Base-by-base conservation (phyloP, 2,888 invertebrate genomes). In the Xestobium rufovillosum region DNA sequence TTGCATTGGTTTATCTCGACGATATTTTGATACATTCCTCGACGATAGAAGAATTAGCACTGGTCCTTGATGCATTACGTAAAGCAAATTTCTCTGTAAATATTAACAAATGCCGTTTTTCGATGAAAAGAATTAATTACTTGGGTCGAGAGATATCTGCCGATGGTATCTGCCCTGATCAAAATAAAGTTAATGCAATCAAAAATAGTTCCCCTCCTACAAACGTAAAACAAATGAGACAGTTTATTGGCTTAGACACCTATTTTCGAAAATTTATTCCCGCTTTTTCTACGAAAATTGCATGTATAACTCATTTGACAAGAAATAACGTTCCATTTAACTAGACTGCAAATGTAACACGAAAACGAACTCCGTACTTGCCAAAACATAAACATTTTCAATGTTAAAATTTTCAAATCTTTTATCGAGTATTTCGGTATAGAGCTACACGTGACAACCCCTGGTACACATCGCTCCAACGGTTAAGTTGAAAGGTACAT, bases 401-500 rank as follows among this genome's bases (percentile, higher is more conserved):
- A n/a, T n/a, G n/a, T n/a, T n/a, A n/a, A n/a, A n/a, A n/a, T n/a
- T n/a, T n/a, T n/a, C n/a, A n/a, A 40, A 28, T 11, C 39, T 14
- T 40, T 36, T 36, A 28, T 26, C 10, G 36, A 40, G 16, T 25
- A 41, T 16, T 43, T 40, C 26, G 34, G 40, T 11, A 38, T 43
- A 14, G 40, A 41, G 26, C 3, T 38, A 10, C 38, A 41, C 17
- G 38, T 39, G 29, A 36, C 38, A 28, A 41, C 38, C 31, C 43
- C 41, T 12, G 37, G 35, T 38, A 23, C 17, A 11, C 41, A 43
- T 31, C 41, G 39, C 34, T 36, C 42, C 26, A 44, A 44, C 27
- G 36, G 44, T 4, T 36, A 43, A 34, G 34, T 43, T 10, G 43
- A 43, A 27, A 39, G 40, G 6, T 45, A 43, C 16, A 43, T 44